Percentiles rank a stretch among this genome's conserved stretches.
Evolutionary conservation across 1,140 invertebrate species (phyloP).

Genomic region (Megalopta genalis): DNA sequence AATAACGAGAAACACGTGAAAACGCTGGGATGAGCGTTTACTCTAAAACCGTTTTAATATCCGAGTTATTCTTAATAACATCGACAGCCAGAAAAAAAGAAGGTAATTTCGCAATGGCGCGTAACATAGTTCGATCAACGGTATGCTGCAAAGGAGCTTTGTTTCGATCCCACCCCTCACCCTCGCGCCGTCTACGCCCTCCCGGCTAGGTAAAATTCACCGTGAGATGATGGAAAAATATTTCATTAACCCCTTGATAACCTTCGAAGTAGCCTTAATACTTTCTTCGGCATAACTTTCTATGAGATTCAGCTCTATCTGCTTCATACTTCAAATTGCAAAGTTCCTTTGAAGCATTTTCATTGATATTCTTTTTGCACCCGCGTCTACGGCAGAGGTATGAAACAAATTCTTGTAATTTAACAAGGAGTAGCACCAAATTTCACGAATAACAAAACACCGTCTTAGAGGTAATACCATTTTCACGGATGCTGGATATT

Average conservation of each 20-base stretch:
- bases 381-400: too few species aligned
- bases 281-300: conserved; percentile 18
- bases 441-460: too few species aligned
- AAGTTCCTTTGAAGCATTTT: conserved; percentile 24
- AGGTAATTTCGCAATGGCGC: conserved; percentile 70
- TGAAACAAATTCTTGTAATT: conserved; percentile 9
- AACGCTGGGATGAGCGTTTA: conserved; percentile 62
- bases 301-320: conserved; percentile 19
- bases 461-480: too few species aligned
- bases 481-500: too few species aligned
- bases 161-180: neutral
- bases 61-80: conserved; percentile 72
- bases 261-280: conserved; percentile 29
- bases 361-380: neutral
- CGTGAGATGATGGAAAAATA: conserved; percentile 32
- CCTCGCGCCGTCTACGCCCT: neutral
- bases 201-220: conserved; percentile 19
- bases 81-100: conserved; percentile 57
- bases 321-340: conserved; percentile 33
- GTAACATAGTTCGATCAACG: conserved; percentile 66
- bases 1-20: conserved; percentile 62
- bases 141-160: conserved; percentile 19
- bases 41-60: conserved; percentile 51
- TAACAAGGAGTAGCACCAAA: neutral
- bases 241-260: conserved; percentile 47